These are phyloP conservation scores for Enteromius thamalakanensis DNA, from an alignment of 2,797 vertebrate species.

Conservation along the genomic window DNA sequence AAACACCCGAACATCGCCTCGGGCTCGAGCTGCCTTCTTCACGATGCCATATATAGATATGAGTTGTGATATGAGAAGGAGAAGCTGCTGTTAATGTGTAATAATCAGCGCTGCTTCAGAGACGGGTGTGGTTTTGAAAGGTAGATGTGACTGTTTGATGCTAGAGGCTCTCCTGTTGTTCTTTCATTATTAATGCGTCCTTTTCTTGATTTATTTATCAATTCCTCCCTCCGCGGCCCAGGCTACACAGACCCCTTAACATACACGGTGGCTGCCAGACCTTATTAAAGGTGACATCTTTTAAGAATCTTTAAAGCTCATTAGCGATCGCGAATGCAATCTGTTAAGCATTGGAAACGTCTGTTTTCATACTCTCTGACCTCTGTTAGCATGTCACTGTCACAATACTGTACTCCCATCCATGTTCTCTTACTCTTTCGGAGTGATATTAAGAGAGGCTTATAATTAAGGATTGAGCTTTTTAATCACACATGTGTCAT, in stretches of 20 bases:
- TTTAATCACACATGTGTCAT: neutral
- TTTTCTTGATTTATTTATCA: slow-evolving; percentile 38
- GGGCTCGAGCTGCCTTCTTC: slow-evolving; percentile 51
- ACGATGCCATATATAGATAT: slow-evolving; percentile 47
- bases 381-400: neutral
- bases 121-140: slow-evolving; percentile 36
- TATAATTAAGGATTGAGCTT: neutral
- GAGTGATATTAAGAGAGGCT: neutral
- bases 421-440: neutral
- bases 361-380: slow-evolving; percentile 10
- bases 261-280: slow-evolving; percentile 20
- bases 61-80: too few species aligned
- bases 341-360: neutral
- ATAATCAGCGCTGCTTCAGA: slow-evolving; percentile 21
- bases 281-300: slow-evolving; percentile 31
- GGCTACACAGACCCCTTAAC: slow-evolving; percentile 14
- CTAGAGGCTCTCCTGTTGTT: slow-evolving; percentile 45
- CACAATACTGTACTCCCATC: neutral
- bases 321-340: slow-evolving; percentile 11
- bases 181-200: slow-evolving; percentile 42
- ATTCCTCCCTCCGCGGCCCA: neutral
- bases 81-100: neutral
- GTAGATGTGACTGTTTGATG: slow-evolving; percentile 44
- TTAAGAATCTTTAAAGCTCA: slow-evolving; percentile 14
- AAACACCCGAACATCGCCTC: slow-evolving; percentile 29